Evolutionary conservation across 2,113 vertebrate species (phyloP).

Genomic region (Uropsilus gracilis): DNA sequence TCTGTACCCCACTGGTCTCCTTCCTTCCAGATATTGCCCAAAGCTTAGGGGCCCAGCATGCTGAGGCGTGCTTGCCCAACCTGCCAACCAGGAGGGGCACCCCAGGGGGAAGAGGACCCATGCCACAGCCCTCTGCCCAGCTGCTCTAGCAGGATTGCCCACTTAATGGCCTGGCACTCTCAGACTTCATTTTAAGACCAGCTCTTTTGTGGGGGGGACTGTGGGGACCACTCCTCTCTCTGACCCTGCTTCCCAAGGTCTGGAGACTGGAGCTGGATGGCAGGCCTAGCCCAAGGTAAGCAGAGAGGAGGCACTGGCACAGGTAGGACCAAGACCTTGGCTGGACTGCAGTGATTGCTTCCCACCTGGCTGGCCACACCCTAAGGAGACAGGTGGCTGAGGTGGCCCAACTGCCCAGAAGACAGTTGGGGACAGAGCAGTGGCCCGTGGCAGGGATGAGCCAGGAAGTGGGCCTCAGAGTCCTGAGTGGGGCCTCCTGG

Average conservation of each 20-base stretch:
- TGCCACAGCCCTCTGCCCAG: fast-evolving
- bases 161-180: neutral
- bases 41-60: neutral
- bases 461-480: neutral
- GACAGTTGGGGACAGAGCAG: neutral
- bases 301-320: too few species aligned
- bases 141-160: too few species aligned
- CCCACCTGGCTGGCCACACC: neutral
- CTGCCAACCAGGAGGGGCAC: neutral
- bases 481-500: neutral
- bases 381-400: neutral
- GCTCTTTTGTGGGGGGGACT: neutral
- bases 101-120: neutral
- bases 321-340: neutral
- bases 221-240: neutral
- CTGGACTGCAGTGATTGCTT: neutral
- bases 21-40: neutral
- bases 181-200: neutral
- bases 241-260: neutral
- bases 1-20: neutral
- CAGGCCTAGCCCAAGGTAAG: neutral
- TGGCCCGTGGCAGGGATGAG: neutral
- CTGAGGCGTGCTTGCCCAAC: neutral
- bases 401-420: neutral
- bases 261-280: too few species aligned